Base-by-base conservation (phyloP, 2,797 vertebrate species). In the Sebastes goodei region DNA sequence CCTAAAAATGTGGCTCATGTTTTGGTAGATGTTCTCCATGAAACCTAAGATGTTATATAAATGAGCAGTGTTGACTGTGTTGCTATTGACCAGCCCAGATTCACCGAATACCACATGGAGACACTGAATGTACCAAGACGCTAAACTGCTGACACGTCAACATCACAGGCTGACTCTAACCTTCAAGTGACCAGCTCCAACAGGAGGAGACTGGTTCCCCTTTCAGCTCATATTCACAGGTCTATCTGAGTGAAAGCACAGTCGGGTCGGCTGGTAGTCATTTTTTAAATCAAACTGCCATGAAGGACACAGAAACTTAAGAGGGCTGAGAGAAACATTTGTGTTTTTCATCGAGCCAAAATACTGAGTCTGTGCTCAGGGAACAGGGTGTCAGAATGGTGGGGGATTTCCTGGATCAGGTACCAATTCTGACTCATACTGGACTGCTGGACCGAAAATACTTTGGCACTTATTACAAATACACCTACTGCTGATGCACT, bases 121-220 rank as follows among this genome's bases (percentile, higher is more conserved):
- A 81, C 74, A 61, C 11, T 59, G 88, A 92, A 88, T 84, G 88
- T 81, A 82, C 76, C 84, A 80, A 17, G 72, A 66, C 60, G 49
- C 14, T 81, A 74, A 86, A 86, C 62, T 88, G 88, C 92, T 92
- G 88, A 92, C 88, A 74, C 82, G 8, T 71, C 83, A 82, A 33
- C 63, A 71, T 60, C 74, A 25, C 80, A 32, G 78, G 59, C 78
- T 10, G 63, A 30, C 80, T 78, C 72, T 83, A 88, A 92, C 92
- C 92, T 91, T 90, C 89, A 92, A 53, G 74, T 80, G 83, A 74
- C 84, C 88, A 88, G 49, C 75, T 80, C 69, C 68, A 55, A 27
- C 82, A 9, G 71, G 71, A 84, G 74, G 65, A 68, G 35, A 21
- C 76, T 32, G 76, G 38, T 56, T 76, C 77, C 38, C 53, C 79